Evolutionary conservation across 2,888 invertebrate species (phyloP).

Genomic region (Nycteola revayana): DNA sequence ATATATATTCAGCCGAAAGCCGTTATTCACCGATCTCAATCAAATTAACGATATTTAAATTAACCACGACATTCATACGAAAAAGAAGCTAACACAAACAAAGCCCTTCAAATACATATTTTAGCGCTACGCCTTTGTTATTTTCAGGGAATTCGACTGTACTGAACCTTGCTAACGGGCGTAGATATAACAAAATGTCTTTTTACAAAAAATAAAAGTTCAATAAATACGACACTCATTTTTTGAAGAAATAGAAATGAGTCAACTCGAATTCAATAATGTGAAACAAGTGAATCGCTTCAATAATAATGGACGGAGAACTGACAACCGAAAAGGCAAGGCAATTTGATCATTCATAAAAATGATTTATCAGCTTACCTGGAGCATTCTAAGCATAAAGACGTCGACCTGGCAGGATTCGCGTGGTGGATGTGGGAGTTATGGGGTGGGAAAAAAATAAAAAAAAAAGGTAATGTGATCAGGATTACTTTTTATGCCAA

Average conservation of each 20-base stretch:
- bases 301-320: too few relatives aligned
- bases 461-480: too few relatives aligned
- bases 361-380: too few relatives aligned
- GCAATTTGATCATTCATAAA: too few relatives aligned
- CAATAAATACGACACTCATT: conserved; percentile 62
- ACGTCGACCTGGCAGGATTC: too few relatives aligned
- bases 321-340: too few relatives aligned
- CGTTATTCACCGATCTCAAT: conserved; percentile 31
- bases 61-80: conserved; percentile 35
- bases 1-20: conserved; percentile 29
- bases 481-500: too few relatives aligned
- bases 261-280: conserved; percentile 6
- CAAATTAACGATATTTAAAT: conserved; percentile 50
- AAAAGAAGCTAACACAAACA: conserved; percentile 26
- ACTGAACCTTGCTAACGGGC: conserved; percentile 44
- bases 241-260: conserved; percentile 26
- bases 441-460: too few relatives aligned
- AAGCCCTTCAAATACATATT: conserved; percentile 38
- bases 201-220: conserved; percentile 50
- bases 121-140: conserved; percentile 44
- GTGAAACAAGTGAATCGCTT: too few relatives aligned
- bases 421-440: too few relatives aligned
- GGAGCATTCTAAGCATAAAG: too few relatives aligned
- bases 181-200: conserved; percentile 44
- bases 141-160: conserved; percentile 40